These are phyloP conservation scores for Halictus quadricinctus DNA, from an alignment of 2,888 invertebrate species.

Conservation along the genomic window DNA sequence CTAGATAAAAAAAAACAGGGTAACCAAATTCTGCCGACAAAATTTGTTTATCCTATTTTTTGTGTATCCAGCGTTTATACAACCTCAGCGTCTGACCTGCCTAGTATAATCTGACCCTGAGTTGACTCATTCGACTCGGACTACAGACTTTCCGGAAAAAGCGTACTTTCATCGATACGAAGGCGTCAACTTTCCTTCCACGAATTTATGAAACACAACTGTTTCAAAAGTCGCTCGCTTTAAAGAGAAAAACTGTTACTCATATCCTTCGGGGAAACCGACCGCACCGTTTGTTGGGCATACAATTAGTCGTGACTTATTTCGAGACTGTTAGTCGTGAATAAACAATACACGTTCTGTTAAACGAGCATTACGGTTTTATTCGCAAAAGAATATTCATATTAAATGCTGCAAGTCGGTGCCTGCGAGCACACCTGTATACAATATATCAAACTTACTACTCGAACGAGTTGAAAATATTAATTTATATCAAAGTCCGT, in stretches of 20 bases:
- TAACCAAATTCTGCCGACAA: too few relatives aligned
- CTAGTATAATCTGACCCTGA: too few relatives aligned
- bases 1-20: too few relatives aligned
- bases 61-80: too few relatives aligned
- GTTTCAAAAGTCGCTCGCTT: conserved; percentile 15
- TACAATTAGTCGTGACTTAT: not conserved
- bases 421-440: not conserved
- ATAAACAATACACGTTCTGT: not conserved
- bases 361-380: not conserved
- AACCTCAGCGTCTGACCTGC: too few relatives aligned
- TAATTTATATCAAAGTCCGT: conserved; percentile 23
- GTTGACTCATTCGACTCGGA: not conserved
- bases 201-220: conserved; percentile 8
- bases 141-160: not conserved
- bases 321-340: not conserved
- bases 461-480: not conserved
- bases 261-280: not conserved
- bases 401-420: conserved; percentile 18
- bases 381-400: conserved; percentile 35
- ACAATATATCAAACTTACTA: conserved; percentile 23
- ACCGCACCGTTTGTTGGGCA: not conserved
- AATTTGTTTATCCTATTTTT: too few relatives aligned
- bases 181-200: not conserved
- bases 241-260: not conserved
- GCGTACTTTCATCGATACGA: not conserved